phyloP scores from a whole-genome alignment of 2,797 vertebrate genomes.

The Sylvia borin region DNA sequence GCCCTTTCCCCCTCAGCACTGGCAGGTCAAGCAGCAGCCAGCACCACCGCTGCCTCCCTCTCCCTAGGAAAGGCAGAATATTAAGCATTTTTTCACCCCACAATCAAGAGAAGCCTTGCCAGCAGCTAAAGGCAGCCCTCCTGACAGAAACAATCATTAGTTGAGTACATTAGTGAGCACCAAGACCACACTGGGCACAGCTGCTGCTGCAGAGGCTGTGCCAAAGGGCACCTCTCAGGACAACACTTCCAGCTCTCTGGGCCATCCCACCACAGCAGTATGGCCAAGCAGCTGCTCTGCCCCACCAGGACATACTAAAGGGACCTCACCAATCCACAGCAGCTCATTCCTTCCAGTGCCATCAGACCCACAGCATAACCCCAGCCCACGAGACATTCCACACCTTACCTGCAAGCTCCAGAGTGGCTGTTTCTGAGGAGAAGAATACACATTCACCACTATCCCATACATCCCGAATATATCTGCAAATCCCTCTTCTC shows the following conservation, averaged over 20 bases:
- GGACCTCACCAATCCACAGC: background rate
- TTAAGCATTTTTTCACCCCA: background rate
- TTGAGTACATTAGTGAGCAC: accelerated
- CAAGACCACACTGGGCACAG: background rate
- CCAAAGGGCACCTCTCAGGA: background rate
- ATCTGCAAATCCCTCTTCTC: background rate
- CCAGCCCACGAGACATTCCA: accelerated
- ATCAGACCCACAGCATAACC: background rate
- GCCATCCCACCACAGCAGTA: accelerated
- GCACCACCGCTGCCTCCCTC: background rate
- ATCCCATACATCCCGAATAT: accelerated
- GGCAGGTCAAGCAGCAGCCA: background rate
- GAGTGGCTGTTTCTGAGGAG: accelerated
- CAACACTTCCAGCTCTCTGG: background rate
- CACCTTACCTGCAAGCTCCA: background rate
- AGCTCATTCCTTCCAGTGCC: background rate
- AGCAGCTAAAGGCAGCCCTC: background rate
- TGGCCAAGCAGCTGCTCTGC: background rate
- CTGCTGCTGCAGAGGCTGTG: background rate
- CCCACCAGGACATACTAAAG: accelerated
- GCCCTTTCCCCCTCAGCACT: background rate
- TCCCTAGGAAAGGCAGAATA: background rate
- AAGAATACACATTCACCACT: accelerated
- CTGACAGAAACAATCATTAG: background rate
- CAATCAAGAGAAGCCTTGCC: background rate